Base-by-base conservation (phyloP, 1,140 invertebrate species). In the Scaptomyza montana region DNA sequence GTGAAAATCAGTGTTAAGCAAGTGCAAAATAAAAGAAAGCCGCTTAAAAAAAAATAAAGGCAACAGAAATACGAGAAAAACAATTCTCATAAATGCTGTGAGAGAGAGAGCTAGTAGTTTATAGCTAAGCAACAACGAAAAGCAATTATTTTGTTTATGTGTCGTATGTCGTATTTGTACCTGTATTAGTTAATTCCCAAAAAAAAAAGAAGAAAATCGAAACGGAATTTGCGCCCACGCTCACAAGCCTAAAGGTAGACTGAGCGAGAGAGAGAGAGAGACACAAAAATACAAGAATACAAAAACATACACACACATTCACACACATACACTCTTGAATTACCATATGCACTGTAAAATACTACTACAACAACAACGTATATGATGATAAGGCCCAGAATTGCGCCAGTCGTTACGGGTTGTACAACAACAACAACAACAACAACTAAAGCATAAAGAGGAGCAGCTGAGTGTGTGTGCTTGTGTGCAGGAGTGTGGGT, bases 61-160 rank as follows among this genome's bases (percentile, higher is more conserved):
- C 50, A 70, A 30, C 3, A 1, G 21, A 25, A 25, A 25, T 3
- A 36, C 7, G 33, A 61, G 5, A 19, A 61, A 25, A 33, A 51
- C n/a, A 10, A 59, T 45, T 57, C 56, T 68, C 33, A 57, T 36
- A 70, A 51, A 41, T n/a, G 51, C 45, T 67, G 54, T 64, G 66
- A 74, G 67, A 64, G 72, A 74, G 70, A 62, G 21, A 51, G 13
- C 19, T 36, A 28, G 63, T 47, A 43, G 16, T 46, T 65, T 43
- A 43, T 43, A 56, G 53, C 53, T 59, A 59, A 66, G 39, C 60
- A 75, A 72, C 84, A 89, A 90, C 80, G 74, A 84, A 80, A 80
- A 80, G 82, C 82, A 86, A 86, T 86, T 85, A 73, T 74, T 78
- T 80, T 80, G 75, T 86, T 81, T 78, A 87, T 74, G 62, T 60